Evolutionary conservation across 2,797 vertebrate genomes (phyloP).

Genomic region (Neosilurus mollespiculum): DNA sequence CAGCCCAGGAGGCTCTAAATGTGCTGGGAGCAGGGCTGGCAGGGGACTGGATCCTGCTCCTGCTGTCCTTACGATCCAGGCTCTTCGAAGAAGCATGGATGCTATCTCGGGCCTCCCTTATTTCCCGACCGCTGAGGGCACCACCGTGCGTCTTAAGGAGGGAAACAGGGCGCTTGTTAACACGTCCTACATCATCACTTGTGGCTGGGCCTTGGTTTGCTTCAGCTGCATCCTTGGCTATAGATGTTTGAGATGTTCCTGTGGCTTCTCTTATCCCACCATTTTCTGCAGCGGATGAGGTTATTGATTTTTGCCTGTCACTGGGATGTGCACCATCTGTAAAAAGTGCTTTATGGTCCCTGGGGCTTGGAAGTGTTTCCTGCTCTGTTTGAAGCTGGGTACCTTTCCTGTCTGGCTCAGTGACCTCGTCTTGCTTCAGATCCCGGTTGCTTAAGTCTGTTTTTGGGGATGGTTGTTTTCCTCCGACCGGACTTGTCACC

Average conservation of each 20-base stretch:
- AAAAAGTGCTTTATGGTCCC: slow-evolving; percentile 52
- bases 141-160: slow-evolving; percentile 73
- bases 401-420: slow-evolving; percentile 52
- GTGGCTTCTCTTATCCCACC: slow-evolving; percentile 51
- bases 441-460: slow-evolving; percentile 41
- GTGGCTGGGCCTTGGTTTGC: slow-evolving; percentile 61
- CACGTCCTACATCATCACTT: slow-evolving; percentile 63
- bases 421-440: slow-evolving; percentile 54
- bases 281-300: slow-evolving; percentile 55
- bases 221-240: slow-evolving; percentile 54
- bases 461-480: slow-evolving; percentile 22
- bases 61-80: slow-evolving; percentile 76
- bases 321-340: slow-evolving; percentile 49
- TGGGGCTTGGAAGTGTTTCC: slow-evolving; percentile 53
- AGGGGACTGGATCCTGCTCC: slow-evolving; percentile 64
- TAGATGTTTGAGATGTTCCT: slow-evolving; percentile 52
- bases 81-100: slow-evolving; percentile 76
- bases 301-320: slow-evolving; percentile 61
- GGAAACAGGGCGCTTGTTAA: slow-evolving; percentile 68
- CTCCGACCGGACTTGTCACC: slow-evolving; percentile 56
- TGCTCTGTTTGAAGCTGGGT: slow-evolving; percentile 57
- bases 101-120: slow-evolving; percentile 69
- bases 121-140: slow-evolving; percentile 63
- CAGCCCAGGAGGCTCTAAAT: slow-evolving; percentile 88
- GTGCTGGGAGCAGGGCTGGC: slow-evolving; percentile 65